Conservation (phyloP, 1,140 invertebrate species). For the Bombus fervidus region DNA sequence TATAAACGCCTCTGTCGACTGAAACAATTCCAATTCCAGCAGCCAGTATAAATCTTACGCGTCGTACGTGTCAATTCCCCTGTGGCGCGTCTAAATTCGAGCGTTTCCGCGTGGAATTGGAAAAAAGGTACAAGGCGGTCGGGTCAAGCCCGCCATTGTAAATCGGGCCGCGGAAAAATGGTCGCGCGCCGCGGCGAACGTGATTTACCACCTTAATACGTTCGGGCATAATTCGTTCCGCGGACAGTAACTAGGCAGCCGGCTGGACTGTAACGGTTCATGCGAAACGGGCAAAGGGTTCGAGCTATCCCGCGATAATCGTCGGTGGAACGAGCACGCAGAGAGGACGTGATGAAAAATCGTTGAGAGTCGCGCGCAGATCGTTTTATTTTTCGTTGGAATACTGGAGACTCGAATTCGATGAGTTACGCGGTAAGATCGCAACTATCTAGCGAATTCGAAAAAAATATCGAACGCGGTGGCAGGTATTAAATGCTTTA, state of each 20-base stretch:
- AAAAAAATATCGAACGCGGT: constrained; percentile 14
- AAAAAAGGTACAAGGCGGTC: neutral
- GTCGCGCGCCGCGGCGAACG: neutral
- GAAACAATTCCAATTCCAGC: neutral
- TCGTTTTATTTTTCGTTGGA: neutral
- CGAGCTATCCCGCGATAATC: constrained; percentile 28
- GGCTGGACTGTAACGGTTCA: constrained; percentile 29
- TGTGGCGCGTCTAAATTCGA: neutral
- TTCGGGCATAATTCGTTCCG: constrained; percentile 36
- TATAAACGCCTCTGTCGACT: neutral
- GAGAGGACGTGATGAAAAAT: constrained; percentile 5
- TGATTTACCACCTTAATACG: constrained; percentile 41
- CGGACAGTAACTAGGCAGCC: constrained; percentile 38
- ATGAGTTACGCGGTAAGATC: neutral
- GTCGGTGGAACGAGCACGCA: constrained; percentile 2
- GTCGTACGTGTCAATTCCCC: neutral
- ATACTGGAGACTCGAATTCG: constrained; percentile 1
- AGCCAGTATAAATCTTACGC: neutral
- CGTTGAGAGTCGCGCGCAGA: neutral
- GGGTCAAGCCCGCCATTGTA: neutral
- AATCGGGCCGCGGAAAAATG: neutral
- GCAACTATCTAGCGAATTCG: constrained; percentile 19
- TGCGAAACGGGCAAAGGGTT: constrained; percentile 26
- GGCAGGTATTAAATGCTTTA: constrained; percentile 41
- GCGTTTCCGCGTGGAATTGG: neutral